Evolutionary conservation across 2,797 vertebrate species (phyloP).

Genomic region (Pipistrellus pygmaeus): DNA sequence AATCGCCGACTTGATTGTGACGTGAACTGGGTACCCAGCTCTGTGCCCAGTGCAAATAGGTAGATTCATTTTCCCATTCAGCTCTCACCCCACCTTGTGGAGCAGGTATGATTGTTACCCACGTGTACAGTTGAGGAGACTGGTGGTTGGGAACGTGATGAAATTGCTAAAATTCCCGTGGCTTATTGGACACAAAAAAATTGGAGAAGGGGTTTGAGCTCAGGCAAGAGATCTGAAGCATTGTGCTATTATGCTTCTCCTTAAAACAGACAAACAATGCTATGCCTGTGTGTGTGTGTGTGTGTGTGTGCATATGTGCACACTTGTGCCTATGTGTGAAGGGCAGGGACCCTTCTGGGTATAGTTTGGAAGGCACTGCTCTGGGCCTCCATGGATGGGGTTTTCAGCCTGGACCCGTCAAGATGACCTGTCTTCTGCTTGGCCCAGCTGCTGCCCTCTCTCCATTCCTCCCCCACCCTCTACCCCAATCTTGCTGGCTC

Average conservation of each 20-base stretch:
- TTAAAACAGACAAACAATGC: neutral
- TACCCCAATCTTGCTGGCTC: neutral
- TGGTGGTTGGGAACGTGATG: neutral
- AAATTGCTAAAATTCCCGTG: neutral
- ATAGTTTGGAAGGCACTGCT: neutral
- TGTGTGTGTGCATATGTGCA: rapidly evolving
- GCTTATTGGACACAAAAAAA: neutral
- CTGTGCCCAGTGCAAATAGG: neutral
- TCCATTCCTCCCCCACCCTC: neutral
- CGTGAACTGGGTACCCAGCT: neutral
- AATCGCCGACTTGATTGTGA: neutral
- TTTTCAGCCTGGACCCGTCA: neutral
- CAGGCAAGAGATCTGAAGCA: neutral
- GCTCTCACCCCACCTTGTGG: neutral
- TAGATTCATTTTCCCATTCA: neutral
- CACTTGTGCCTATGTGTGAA: neutral
- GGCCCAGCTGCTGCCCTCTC: rapidly evolving
- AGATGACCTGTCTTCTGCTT: neutral
- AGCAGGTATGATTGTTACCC: neutral
- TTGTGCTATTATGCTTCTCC: neutral
- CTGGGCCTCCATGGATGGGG: neutral
- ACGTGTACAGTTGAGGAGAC: neutral
- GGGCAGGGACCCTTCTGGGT: neutral
- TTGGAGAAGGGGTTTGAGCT: neutral
- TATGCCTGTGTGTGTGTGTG: neutral